A percentile compares a stretch with the other conserved stretches of the same genome.
phyloP scores from a whole-genome alignment of 1,140 invertebrate species.

The Cyclargus thomasi region DNA sequence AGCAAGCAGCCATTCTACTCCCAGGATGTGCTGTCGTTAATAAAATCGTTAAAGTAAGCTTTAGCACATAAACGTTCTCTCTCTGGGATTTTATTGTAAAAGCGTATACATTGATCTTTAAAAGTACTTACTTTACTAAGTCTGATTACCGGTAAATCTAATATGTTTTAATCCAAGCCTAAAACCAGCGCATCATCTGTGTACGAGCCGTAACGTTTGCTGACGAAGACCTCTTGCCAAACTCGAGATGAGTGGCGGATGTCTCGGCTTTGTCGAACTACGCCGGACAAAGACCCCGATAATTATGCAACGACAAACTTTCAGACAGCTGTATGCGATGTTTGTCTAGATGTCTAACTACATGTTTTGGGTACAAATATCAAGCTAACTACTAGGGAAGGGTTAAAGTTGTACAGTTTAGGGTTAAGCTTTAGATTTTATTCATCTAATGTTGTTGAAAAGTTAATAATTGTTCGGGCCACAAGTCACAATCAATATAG shows the following conservation, averaged over 20 bases:
- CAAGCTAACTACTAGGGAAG: not conserved
- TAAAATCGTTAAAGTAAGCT: too few relatives aligned
- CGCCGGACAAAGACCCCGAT: constrained; percentile 49
- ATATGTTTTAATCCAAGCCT: constrained; percentile 7
- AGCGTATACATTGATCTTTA: too few relatives aligned
- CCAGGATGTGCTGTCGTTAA: too few relatives aligned
- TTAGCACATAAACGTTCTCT: too few relatives aligned
- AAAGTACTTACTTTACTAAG: too few relatives aligned
- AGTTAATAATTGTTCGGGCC: too few relatives aligned
- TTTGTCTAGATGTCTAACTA: not conserved
- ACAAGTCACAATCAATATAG: too few relatives aligned
- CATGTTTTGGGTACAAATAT: not conserved
- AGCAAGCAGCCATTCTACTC: too few relatives aligned
- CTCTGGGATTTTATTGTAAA: too few relatives aligned
- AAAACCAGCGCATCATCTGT: constrained; percentile 21
- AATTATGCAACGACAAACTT: constrained; percentile 37
- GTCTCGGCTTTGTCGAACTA: constrained; percentile 56
- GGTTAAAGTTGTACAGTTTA: not conserved
- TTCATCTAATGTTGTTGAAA: not conserved
- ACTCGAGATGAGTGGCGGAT: constrained; percentile 54
- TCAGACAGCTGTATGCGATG: not conserved
- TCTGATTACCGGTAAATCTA: too few relatives aligned
- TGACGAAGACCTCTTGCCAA: constrained; percentile 63
- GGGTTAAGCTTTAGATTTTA: too few relatives aligned
- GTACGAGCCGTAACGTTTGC: constrained; percentile 38